A percentile compares a stretch with the other conserved stretches of the same genome.
Evolutionary conservation across 2,888 invertebrate species (phyloP).

Genomic region (Julus scanicus): DNA sequence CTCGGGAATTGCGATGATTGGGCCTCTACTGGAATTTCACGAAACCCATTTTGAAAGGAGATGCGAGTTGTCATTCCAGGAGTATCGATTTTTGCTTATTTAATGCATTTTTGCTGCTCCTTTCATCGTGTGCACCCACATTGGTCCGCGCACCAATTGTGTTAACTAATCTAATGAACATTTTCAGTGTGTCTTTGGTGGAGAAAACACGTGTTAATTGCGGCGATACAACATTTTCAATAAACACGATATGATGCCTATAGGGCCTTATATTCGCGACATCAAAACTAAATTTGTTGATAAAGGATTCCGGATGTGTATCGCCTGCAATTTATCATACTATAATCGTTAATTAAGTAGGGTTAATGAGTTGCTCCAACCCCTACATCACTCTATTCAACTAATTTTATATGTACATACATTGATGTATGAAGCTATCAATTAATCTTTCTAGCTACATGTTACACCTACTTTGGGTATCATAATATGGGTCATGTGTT

Average conservation of each 20-base stretch:
- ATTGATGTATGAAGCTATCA: too few species aligned
- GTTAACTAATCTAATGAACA: slow-evolving; percentile 36
- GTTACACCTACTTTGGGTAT: too few species aligned
- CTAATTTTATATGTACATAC: too few species aligned
- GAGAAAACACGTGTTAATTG: slow-evolving; percentile 21
- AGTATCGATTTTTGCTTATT: slow-evolving; percentile 42
- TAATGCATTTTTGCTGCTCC: slow-evolving; percentile 16
- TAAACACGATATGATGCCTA: neutral
- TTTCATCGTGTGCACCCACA: neutral
- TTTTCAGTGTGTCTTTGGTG: slow-evolving; percentile 2
- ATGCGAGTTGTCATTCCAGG: slow-evolving; percentile 39
- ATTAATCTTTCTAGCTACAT: too few species aligned
- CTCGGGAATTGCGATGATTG: neutral
- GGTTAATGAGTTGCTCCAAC: neutral
- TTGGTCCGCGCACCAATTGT: neutral
- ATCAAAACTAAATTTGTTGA: neutral
- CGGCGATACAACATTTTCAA: neutral
- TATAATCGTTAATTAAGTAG: neutral
- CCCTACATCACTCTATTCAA: too few species aligned
- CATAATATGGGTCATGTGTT: too few species aligned
- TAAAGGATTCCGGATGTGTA: neutral
- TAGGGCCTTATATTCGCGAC: neutral
- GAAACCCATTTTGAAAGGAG: neutral
- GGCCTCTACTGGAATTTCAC: slow-evolving; percentile 13
- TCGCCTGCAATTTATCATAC: neutral